Evolutionary conservation across 2,113 vertebrate species (phyloP).

Genomic region (Nematolebias whitei): DNA sequence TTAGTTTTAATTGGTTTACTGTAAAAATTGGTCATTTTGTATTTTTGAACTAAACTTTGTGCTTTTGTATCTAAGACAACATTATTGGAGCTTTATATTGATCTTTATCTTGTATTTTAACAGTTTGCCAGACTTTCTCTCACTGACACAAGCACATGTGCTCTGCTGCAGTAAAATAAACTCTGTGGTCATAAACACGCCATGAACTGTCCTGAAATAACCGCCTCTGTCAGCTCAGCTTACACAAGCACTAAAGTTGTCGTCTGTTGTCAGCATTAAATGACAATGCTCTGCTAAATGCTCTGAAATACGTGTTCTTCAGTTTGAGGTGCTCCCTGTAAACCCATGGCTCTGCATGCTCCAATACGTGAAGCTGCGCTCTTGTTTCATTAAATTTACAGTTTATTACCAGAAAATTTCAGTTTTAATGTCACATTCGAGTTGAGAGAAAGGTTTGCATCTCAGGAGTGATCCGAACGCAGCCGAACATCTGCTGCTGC

Average conservation of each 20-base stretch:
- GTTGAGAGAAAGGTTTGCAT: conserved; percentile 33
- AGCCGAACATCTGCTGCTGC: conserved; percentile 6
- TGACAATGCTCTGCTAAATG: not conserved
- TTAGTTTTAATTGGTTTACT: too few species aligned
- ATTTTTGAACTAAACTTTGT: too few species aligned
- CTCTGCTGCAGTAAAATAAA: conserved; percentile 71
- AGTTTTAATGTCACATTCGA: conserved; percentile 39
- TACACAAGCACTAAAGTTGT: conserved; percentile 70
- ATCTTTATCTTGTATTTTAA: conserved; percentile 57
- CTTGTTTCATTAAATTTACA: not conserved
- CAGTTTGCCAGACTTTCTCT: conserved; percentile 70
- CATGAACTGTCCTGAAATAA: conserved; percentile 78
- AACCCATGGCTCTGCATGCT: conserved; percentile 1
- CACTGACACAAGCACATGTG: conserved; percentile 71
- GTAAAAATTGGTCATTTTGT: too few species aligned
- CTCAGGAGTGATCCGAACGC: conserved; percentile 44
- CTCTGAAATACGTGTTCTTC: too few species aligned
- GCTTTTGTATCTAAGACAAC: conserved; percentile 26
- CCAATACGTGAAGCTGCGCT: conserved; percentile 1
- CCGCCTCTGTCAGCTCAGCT: conserved; percentile 73
- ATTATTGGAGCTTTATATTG: conserved; percentile 54
- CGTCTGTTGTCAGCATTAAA: too few species aligned
- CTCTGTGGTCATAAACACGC: conserved; percentile 72
- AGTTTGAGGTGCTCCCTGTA: conserved; percentile 5
- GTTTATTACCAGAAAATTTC: conserved; percentile 29